phyloP scores from a whole-genome alignment of 2,888 invertebrate genomes.

The Poecilobothrus nobilitatus region DNA sequence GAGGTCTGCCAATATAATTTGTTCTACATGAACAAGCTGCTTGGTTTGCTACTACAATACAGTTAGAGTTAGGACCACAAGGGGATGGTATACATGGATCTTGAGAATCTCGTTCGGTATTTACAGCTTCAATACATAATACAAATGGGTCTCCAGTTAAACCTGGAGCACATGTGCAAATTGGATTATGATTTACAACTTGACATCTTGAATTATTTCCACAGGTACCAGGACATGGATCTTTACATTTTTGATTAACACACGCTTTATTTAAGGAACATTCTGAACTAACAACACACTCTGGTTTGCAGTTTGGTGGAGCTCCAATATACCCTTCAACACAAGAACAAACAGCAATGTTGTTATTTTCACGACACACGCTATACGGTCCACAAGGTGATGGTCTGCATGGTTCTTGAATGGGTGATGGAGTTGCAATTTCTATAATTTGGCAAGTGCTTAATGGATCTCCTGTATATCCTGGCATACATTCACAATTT shows the following conservation, averaged over 20 bases:
- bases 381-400: constrained; percentile 62
- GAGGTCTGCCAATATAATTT: constrained; percentile 75
- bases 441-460: constrained; percentile 49
- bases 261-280: constrained; percentile 57
- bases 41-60: constrained; percentile 68
- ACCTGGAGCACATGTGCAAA: constrained; percentile 56
- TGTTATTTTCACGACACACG: constrained; percentile 54
- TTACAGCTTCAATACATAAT: constrained; percentile 46
- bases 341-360: constrained; percentile 57
- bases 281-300: constrained; percentile 58
- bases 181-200: constrained; percentile 60
- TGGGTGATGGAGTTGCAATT: constrained; percentile 32
- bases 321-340: constrained; percentile 54
- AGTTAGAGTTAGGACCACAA: constrained; percentile 76
- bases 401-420: constrained; percentile 50
- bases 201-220: constrained; percentile 57
- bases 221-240: constrained; percentile 60
- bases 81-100: constrained; percentile 74
- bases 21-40: constrained; percentile 77
- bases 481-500: constrained; percentile 63
- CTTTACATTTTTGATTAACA: constrained; percentile 54
- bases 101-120: constrained; percentile 40
- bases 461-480: constrained; percentile 64
- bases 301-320: constrained; percentile 57
- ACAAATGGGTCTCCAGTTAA: constrained; percentile 58